Evolutionary conservation across 2,888 invertebrate species (phyloP).

Genomic region (Clepsis dumicolana): DNA sequence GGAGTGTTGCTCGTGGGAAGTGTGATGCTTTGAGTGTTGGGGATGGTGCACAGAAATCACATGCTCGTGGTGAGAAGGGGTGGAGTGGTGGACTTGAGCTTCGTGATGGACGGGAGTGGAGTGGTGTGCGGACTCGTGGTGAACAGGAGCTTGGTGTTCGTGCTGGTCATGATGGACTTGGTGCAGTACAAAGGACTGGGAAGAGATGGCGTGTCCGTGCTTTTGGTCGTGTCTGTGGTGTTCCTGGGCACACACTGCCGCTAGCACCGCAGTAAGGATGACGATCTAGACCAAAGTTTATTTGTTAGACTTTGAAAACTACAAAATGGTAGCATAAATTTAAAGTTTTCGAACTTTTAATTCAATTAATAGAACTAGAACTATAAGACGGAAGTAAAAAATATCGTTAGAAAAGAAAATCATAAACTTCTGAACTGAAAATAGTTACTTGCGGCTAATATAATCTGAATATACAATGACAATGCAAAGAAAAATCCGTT

Average conservation of each 20-base stretch:
- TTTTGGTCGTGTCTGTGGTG: constrained; percentile 50
- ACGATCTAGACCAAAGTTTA: constrained; percentile 39
- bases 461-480: no score
- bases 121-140: neutral
- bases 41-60: constrained; percentile 20
- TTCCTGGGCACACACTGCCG: constrained; percentile 58
- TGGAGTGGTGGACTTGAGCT: constrained; percentile 5
- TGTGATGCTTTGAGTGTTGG: constrained; percentile 21
- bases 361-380: no score
- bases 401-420: no score
- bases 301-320: neutral
- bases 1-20: constrained; percentile 37
- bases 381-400: no score
- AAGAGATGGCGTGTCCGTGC: constrained; percentile 53
- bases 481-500: no score
- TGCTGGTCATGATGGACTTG: constrained; percentile 46
- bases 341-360: no score
- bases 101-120: neutral
- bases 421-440: no score
- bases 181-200: constrained; percentile 56
- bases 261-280: constrained; percentile 46
- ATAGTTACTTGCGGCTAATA: no score
- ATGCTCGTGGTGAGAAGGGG: constrained; percentile 22
- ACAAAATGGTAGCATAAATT: no score
- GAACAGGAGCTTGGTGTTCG: constrained; percentile 18